Conservation (phyloP, 2,888 invertebrate species). For the Patella pellucida region DNA sequence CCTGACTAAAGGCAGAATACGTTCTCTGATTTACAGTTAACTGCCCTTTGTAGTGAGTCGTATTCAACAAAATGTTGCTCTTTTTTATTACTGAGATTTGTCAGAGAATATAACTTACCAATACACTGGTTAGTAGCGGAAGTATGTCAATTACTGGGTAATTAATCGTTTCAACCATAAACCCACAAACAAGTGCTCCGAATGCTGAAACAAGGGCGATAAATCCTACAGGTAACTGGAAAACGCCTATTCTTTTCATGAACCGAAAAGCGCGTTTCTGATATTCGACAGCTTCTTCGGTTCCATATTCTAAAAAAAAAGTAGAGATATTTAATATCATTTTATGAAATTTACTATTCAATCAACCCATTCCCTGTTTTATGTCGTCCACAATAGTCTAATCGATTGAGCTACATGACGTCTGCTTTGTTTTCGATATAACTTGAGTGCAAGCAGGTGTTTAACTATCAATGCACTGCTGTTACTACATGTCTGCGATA, state of each 20-base stretch:
- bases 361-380: no score
- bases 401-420: no score
- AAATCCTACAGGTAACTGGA: background rate
- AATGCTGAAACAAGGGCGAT: background rate
- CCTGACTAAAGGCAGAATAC: no score
- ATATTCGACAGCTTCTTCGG: background rate
- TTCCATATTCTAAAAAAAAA: background rate
- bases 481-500: no score
- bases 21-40: no score
- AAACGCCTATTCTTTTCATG: background rate
- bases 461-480: no score
- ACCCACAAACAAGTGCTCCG: background rate
- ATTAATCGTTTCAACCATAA: background rate
- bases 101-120: background rate
- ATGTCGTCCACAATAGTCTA: no score
- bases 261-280: background rate
- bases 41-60: no score
- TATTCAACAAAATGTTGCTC: no score
- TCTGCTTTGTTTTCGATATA: no score
- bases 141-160: background rate
- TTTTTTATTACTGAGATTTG: background rate
- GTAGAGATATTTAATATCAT: background rate
- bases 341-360: no score
- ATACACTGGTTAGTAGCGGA: background rate
- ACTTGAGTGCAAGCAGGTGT: no score